Evolutionary conservation across 2,888 invertebrate species (phyloP).

Genomic region (Agriopis aurantiaria): DNA sequence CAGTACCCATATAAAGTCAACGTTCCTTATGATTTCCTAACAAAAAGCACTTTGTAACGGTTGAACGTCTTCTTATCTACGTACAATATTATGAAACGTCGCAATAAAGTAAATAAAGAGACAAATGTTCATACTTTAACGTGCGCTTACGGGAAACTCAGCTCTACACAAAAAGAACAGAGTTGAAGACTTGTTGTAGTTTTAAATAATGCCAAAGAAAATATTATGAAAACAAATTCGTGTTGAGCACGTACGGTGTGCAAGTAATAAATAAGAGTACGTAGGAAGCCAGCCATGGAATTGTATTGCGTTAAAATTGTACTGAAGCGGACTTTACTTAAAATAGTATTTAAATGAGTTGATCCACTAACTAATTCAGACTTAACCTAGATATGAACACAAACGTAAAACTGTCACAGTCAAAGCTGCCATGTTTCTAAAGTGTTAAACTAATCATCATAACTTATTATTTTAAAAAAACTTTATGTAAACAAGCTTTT

Average conservation of each 20-base stretch:
- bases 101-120: slow-evolving; percentile 83
- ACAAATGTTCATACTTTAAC: slow-evolving; percentile 72
- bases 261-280: slow-evolving; percentile 82
- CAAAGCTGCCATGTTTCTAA: too few species aligned
- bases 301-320: slow-evolving; percentile 76
- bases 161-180: slow-evolving; percentile 53
- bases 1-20: slow-evolving; percentile 45
- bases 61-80: slow-evolving; percentile 79
- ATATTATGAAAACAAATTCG: slow-evolving; percentile 86
- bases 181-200: slow-evolving; percentile 55
- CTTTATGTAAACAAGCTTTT: too few species aligned
- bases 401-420: too few species aligned
- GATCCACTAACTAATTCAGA: too few species aligned
- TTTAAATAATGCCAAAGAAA: slow-evolving; percentile 72
- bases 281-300: slow-evolving; percentile 70
- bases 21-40: slow-evolving; percentile 62
- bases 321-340: slow-evolving; percentile 50
- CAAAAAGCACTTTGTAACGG: slow-evolving; percentile 74
- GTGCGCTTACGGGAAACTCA: slow-evolving; percentile 49
- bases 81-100: slow-evolving; percentile 84
- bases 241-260: slow-evolving; percentile 83
- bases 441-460: too few species aligned
- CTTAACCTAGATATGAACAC: too few species aligned
- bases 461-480: too few species aligned
- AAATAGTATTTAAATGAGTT: neutral